A percentile compares a stretch with the other conserved stretches of the same genome.
These are phyloP conservation scores for Andrena cerasifolii DNA, from an alignment of 1,140 invertebrate genomes.

Conservation along the genomic window DNA sequence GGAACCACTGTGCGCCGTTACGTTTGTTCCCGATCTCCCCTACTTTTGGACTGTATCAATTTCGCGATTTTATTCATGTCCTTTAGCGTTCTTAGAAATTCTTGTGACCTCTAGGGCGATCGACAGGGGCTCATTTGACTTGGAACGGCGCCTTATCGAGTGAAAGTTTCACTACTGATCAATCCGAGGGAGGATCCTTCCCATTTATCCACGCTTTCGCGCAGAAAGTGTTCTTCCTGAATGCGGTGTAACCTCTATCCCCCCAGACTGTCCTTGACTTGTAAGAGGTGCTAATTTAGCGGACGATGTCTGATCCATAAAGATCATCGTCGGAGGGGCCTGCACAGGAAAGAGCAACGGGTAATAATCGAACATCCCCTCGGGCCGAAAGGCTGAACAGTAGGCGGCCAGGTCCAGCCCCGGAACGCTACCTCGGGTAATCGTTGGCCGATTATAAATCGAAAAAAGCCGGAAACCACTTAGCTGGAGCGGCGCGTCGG, in stretches of 20 bases:
- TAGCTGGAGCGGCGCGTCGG: constrained; percentile 38
- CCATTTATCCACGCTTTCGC: no score
- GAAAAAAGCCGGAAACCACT: constrained; percentile 70
- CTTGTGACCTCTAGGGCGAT: no score
- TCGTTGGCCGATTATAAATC: constrained; percentile 66
- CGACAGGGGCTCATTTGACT: no score
- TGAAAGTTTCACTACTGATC: no score
- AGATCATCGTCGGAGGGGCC: constrained; percentile 45
- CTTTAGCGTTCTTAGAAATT: no score
- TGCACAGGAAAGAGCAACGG: constrained; percentile 54
- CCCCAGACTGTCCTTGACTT: constrained; percentile 56
- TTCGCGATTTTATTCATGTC: no score
- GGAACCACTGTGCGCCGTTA: no score
- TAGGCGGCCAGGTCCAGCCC: constrained; percentile 65
- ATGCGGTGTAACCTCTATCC: constrained; percentile 32
- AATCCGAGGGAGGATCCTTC: constrained; percentile 12
- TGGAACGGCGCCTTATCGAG: no score
- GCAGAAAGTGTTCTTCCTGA: constrained; percentile 52
- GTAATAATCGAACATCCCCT: constrained; percentile 69
- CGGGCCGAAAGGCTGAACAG: constrained; percentile 63
- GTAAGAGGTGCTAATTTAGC: constrained; percentile 66
- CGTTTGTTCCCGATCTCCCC: no score
- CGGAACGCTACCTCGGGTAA: constrained; percentile 64
- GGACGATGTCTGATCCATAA: constrained; percentile 63
- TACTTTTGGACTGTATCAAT: no score